A percentile compares a stretch with the other conserved stretches of the same genome.
Evolutionary conservation across 2,888 invertebrate species (phyloP).

Genomic region (Craniophora ligustri): DNA sequence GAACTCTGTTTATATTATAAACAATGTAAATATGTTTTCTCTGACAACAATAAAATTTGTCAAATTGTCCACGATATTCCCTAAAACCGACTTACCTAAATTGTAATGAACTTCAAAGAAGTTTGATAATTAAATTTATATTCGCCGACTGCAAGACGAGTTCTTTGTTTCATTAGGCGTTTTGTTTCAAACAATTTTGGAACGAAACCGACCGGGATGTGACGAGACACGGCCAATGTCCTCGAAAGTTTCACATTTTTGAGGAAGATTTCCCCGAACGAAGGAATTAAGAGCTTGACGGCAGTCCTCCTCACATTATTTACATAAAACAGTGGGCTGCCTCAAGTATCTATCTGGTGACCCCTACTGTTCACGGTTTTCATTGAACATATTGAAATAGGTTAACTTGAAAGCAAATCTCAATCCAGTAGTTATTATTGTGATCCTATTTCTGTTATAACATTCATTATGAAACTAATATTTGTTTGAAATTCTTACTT

Average conservation of each 20-base stretch:
- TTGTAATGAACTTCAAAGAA: conserved; percentile 67
- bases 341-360: conserved; percentile 14
- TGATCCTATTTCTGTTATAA: too few species aligned
- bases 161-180: conserved; percentile 73
- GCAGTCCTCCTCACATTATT: conserved; percentile 6
- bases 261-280: conserved; percentile 18
- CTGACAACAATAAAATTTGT: conserved; percentile 13
- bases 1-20: background rate
- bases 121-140: conserved; percentile 73
- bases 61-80: conserved; percentile 9
- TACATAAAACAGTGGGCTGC: conserved; percentile 3
- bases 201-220: conserved; percentile 24
- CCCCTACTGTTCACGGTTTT: background rate
- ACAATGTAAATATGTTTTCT: background rate
- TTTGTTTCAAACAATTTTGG: conserved; percentile 61
- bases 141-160: conserved; percentile 59
- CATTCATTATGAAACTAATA: too few species aligned
- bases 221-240: conserved; percentile 21
- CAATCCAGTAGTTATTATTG: too few species aligned
- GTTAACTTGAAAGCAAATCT: too few species aligned
- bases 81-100: conserved; percentile 46
- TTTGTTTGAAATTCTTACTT: too few species aligned
- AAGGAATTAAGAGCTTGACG: conserved; percentile 16
- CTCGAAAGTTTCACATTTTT: conserved; percentile 37
- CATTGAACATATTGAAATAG: too few species aligned